Base-by-base conservation (phyloP, 35 echinoderm and acorn worm genomes). In the Strongylocentrotus purpuratus region DNA sequence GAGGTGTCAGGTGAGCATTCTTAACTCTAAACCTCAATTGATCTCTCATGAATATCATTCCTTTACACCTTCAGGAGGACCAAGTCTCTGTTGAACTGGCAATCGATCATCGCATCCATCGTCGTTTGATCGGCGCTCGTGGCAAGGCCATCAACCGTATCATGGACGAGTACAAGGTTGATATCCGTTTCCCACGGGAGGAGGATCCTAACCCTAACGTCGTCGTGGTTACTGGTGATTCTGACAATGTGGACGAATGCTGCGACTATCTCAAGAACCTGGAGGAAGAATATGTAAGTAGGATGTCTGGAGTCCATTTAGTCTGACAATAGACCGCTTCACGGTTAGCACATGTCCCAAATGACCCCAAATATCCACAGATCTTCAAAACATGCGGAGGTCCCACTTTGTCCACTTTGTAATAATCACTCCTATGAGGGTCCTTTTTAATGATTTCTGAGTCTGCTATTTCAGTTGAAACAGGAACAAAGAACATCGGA, bases 271-370 rank as follows among this genome's bases (percentile, higher is more conserved):
- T 99, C 61, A 88, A 95, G 20, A 99, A 97, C 93, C 86, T 95
- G 46, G 96, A 96, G 25, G 98, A 99, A 41, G 98, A 99, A 97
- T 99, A 97, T 94, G 98, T 99, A 90, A 99, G 97, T 97, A 94
- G 87, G 85, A 86, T 31, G 85, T 55, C 10, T 55, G 50, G 11
- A 55, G 50, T 13, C 50, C 15, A 55, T 55, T 10, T 12, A 14
- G 50, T 50, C 48, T 50, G 48, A 13, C 48, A 50, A 50, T 50
- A 41, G 48, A 50, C 48, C 12, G 48, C 8, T 50, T 41, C 35
- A 41, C 35, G 35, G 35, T 41, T 41, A 41, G 35, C 35, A 41
- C 35, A 41, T 41, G 35, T 41, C 35, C 35, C 35, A 41, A 41
- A 41, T 41, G 35, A 41, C 35, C 35, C 35, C 3, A 3, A 41